Conservation (phyloP, 2,888 invertebrate species). For the Leucoptera coffeella region DNA sequence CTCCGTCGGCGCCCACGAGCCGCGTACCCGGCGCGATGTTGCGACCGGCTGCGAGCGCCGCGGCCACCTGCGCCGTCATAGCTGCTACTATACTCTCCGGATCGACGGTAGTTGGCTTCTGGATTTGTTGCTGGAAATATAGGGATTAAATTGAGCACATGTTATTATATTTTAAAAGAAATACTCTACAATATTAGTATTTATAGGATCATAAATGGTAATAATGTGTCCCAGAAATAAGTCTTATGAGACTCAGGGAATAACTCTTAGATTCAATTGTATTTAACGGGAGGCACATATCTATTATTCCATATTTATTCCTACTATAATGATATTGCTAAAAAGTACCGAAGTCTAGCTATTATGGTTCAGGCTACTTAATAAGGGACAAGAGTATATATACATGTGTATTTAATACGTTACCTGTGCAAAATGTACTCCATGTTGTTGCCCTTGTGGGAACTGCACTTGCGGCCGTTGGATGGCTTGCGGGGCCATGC, state of each 20-base stretch:
- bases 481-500: constrained; percentile 10
- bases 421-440: constrained; percentile 40
- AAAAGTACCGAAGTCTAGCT: no score
- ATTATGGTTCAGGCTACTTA: no score
- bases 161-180: neutral
- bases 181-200: neutral
- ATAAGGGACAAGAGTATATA: neutral
- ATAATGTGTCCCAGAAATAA: no score
- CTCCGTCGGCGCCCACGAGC: constrained; percentile 55
- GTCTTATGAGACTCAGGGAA: no score
- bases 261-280: no score
- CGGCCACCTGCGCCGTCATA: constrained; percentile 61
- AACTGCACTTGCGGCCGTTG: constrained; percentile 31
- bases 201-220: neutral
- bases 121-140: constrained; percentile 3
- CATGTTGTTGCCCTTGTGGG: constrained; percentile 17
- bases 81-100: constrained; percentile 32
- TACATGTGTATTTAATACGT: neutral
- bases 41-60: constrained; percentile 53
- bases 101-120: constrained; percentile 9
- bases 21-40: constrained; percentile 43
- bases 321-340: no score
- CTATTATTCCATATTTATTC: no score
- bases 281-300: no score
- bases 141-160: neutral